Percentiles rank a stretch among this genome's conserved stretches.
phyloP scores from a whole-genome alignment of 1,140 invertebrate species.

The Arion vulgaris region DNA sequence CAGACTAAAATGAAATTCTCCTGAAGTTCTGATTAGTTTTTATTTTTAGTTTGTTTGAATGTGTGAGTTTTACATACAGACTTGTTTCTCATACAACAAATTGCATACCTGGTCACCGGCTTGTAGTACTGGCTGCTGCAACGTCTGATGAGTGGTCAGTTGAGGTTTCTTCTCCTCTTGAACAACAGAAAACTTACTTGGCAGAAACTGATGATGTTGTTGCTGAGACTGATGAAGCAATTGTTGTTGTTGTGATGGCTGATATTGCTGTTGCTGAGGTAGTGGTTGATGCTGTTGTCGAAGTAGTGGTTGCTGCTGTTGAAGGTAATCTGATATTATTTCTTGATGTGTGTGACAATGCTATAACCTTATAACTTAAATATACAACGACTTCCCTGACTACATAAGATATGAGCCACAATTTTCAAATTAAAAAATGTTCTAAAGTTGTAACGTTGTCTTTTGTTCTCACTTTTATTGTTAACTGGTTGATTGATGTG shows the following conservation, averaged over 20 bases:
- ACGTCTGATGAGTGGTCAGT: not conserved
- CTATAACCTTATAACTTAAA: too few species aligned
- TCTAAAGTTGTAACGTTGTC: too few species aligned
- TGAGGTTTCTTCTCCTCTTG: not conserved
- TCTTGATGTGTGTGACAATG: not conserved
- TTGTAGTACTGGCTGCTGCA: not conserved
- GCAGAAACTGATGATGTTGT: constrained; percentile 21
- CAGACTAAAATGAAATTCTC: too few species aligned
- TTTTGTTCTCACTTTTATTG: too few species aligned
- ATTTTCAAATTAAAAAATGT: too few species aligned
- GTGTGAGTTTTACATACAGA: too few species aligned
- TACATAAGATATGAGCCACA: too few species aligned
- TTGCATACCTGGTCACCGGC: not conserved
- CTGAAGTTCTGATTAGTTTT: too few species aligned
- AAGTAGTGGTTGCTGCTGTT: not conserved
- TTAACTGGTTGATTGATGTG: too few species aligned
- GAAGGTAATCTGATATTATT: not conserved
- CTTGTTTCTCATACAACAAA: too few species aligned
- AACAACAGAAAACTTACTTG: not conserved
- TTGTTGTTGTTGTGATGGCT: not conserved
- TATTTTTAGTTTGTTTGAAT: too few species aligned
- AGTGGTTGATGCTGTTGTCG: not conserved
- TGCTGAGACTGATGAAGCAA: not conserved
- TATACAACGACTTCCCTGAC: too few species aligned
- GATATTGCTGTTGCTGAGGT: not conserved